Evolutionary conservation across 2,888 invertebrate species (phyloP).

Genomic region (Diabrotica balteata): DNA sequence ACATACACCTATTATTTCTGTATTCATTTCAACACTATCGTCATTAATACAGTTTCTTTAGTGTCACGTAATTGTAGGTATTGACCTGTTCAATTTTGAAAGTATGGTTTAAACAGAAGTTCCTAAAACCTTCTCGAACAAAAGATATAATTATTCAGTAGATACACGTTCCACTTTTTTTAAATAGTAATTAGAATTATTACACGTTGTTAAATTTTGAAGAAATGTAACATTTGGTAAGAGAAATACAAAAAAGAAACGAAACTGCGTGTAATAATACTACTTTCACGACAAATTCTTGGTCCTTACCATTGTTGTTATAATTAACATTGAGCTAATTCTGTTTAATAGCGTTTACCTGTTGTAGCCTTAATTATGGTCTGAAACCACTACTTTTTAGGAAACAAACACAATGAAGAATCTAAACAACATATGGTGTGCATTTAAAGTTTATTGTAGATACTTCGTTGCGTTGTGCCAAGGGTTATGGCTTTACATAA

Average conservation of each 20-base stretch:
- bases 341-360: slow-evolving; percentile 28
- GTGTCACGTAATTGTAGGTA: slow-evolving; percentile 12
- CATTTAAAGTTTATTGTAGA: slow-evolving; percentile 23
- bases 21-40: no score
- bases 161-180: slow-evolving; percentile 26
- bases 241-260: slow-evolving; percentile 26
- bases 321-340: slow-evolving; percentile 33
- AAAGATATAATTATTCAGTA: slow-evolving; percentile 20
- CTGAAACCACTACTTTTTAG: slow-evolving; percentile 23
- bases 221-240: slow-evolving; percentile 36
- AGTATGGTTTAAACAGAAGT: slow-evolving; percentile 25
- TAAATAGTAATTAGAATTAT: slow-evolving; percentile 30
- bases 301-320: slow-evolving; percentile 24
- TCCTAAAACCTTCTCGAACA: slow-evolving; percentile 12
- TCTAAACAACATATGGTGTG: slow-evolving; percentile 31
- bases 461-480: slow-evolving; percentile 11
- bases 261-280: slow-evolving; percentile 21
- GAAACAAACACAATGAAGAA: slow-evolving; percentile 23
- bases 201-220: slow-evolving; percentile 29
- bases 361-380: slow-evolving; percentile 29
- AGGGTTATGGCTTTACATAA: slow-evolving; percentile 26
- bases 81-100: slow-evolving; percentile 15
- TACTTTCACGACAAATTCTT: slow-evolving; percentile 30
- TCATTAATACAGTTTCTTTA: slow-evolving; percentile 7
- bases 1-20: no score